These are phyloP conservation scores for Octomys mimax DNA, from an alignment of 2,797 vertebrate genomes.

Conservation along the genomic window DNA sequence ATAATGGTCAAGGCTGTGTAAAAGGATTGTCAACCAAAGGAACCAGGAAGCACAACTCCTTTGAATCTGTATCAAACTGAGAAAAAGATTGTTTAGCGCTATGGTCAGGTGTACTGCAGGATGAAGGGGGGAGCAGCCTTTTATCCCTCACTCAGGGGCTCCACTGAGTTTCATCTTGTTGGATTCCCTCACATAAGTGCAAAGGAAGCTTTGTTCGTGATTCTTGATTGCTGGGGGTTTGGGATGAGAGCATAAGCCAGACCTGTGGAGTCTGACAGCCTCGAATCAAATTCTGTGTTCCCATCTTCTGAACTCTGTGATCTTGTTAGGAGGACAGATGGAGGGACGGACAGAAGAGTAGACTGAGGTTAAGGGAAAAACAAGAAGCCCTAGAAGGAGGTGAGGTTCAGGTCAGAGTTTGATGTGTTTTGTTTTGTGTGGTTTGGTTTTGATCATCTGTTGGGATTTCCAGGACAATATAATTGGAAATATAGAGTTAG, in stretches of 20 bases:
- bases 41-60: constrained; percentile 67
- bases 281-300: neutral
- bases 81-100: constrained; percentile 71
- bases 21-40: constrained; percentile 58
- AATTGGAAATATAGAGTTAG: neutral
- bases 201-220: neutral
- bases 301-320: neutral
- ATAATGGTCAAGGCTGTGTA: constrained; percentile 47
- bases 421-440: neutral
- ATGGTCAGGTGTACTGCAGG: neutral
- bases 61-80: constrained; percentile 76
- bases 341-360: neutral
- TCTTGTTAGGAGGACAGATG: neutral
- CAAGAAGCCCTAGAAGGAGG: neutral
- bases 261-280: neutral
- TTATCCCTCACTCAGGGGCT: constrained; percentile 38
- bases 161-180: neutral
- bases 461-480: neutral
- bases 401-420: neutral
- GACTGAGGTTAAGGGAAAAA: neutral
- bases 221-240: constrained; percentile 24
- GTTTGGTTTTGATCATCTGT: constrained; percentile 25
- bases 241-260: neutral
- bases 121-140: constrained; percentile 10
- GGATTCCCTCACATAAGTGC: constrained; percentile 32